Evolutionary conservation across 2,113 vertebrate genomes (phyloP), one percentile per base, ranked within the genome.

Genomic region (Grus americana): DNA sequence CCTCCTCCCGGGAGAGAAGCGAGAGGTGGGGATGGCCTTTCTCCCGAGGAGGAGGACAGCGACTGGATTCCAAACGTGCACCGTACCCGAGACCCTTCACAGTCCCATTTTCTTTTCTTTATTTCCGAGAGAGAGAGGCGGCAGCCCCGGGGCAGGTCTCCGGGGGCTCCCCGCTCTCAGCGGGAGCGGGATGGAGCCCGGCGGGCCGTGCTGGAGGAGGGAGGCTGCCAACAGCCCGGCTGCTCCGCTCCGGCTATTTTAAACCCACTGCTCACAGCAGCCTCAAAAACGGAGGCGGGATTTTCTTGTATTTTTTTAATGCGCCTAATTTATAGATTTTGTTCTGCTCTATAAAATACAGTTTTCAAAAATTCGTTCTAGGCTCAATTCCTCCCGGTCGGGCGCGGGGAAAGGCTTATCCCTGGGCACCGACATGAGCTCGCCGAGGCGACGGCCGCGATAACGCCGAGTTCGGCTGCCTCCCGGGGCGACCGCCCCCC

Each of bases 101-200:
- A 2, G 9, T 36, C 11, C 7, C 3, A 27, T 9, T 27, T 44
- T 23, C 40, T 75, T 44, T 44, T 1, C 0, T n/a, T 32, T 57
- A 30, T 18, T 55, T 30, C 54, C 29, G 54, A 29, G 54, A 30
- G 17, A 54, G 38, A 30, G 46, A 6, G 12, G 57, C 17, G 6
- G 79, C 52, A 62, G 71, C 46, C 26, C 58, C 21, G 7, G 58
- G 66, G 36, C 26, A 78, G 30, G 44, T 71, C 46, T 80, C 63
- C 4, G n/a, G 65, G 44, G 32, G 29, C 46, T 34, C 32, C 16
- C 71, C 9, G 15, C 54, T 22, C 54, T 26, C 74, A 7, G 58
- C 13, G 19, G 59, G 38, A 78, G 47, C 22, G 15, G 54, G 47
- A 42, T 6, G 26, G 71, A 73, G 66, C 36, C 21, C 16, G 38